phyloP scores from a whole-genome alignment of 2,888 invertebrate species.

The Pristionchus arcanus region DNA sequence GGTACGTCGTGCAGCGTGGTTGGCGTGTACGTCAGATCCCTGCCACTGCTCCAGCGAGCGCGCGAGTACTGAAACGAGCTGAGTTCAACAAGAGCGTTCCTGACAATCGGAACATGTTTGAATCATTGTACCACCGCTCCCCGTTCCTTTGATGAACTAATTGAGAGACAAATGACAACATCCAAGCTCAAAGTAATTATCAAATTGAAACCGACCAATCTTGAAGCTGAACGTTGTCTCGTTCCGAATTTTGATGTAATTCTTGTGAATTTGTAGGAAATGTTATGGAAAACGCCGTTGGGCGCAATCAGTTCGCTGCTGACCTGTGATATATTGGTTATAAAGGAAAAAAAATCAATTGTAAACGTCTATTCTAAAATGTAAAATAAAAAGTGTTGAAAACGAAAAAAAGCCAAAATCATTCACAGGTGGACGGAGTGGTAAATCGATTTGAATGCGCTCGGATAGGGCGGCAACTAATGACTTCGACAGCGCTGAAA shows the following conservation, averaged over 20 bases:
- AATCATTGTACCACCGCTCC: too few species aligned
- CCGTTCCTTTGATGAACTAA: too few species aligned
- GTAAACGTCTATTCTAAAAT: neutral
- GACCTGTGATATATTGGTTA: neutral
- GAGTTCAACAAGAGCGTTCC: too few species aligned
- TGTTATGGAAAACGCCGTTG: neutral
- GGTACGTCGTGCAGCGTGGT: conserved; percentile 57
- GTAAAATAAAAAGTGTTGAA: too few species aligned
- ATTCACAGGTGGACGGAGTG: neutral
- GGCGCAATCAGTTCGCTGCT: neutral
- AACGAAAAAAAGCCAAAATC: too few species aligned
- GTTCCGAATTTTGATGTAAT: neutral
- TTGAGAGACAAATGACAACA: too few species aligned
- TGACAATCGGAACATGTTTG: too few species aligned
- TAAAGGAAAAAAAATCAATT: too few species aligned
- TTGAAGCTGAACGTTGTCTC: neutral
- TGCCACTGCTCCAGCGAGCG: conserved; percentile 63
- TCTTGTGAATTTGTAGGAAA: neutral
- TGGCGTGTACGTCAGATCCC: conserved; percentile 57
- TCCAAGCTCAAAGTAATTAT: too few species aligned
- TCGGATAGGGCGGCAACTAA: neutral
- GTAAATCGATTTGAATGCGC: neutral
- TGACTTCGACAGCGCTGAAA: conserved; percentile 22
- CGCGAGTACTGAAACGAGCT: conserved; percentile 60
- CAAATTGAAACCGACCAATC: neutral